Evolutionary conservation across 2,888 invertebrate genomes (phyloP).

Genomic region (Hydropsyche betteni): DNA sequence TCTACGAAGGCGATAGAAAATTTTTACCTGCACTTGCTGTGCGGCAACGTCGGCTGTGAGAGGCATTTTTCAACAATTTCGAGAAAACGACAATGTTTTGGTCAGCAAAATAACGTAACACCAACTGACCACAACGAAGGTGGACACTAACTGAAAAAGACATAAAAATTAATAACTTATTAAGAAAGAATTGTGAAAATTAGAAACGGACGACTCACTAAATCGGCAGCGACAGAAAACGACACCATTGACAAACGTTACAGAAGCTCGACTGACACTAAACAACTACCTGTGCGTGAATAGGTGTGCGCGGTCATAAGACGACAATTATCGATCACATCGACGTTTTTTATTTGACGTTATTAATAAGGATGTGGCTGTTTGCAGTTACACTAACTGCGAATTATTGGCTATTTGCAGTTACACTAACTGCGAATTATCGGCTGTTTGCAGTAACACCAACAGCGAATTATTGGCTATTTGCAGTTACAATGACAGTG

Average conservation of each 20-base stretch:
- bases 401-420: no score
- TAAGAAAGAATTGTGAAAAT: no score
- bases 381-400: no score
- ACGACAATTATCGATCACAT: no score
- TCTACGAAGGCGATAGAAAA: constrained; percentile 17
- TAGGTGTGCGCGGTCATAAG: background rate
- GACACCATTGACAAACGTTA: no score
- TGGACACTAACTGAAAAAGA: constrained; percentile 44
- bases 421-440: no score
- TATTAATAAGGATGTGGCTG: no score
- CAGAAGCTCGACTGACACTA: no score
- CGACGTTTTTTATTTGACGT: no score
- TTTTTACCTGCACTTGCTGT: constrained; percentile 69
- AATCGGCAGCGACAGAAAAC: background rate
- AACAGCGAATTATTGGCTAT: no score
- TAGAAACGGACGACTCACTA: background rate
- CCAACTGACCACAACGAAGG: constrained; percentile 64
- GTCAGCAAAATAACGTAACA: constrained; percentile 64
- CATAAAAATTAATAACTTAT: background rate
- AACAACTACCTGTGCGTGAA: background rate
- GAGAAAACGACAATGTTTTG: constrained; percentile 53
- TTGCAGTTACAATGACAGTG: no score
- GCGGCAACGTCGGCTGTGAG: constrained; percentile 81
- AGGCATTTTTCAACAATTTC: constrained; percentile 67
- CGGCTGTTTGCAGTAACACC: no score